These are phyloP conservation scores for Aphidius ervi DNA, from an alignment of 1,140 invertebrate genomes.

Conservation along the genomic window DNA sequence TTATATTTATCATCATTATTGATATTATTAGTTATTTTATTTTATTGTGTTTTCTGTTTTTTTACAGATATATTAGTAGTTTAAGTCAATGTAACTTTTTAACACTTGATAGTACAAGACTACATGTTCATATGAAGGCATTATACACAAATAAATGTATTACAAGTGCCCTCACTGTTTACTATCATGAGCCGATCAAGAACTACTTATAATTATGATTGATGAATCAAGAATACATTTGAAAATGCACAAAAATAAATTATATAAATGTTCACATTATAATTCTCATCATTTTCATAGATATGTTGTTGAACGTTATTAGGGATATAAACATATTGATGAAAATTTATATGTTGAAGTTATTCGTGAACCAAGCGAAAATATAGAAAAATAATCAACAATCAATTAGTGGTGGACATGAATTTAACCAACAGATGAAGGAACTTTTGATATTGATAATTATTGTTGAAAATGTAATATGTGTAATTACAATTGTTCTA, in stretches of 20 bases:
- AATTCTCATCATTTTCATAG: constrained; percentile 61
- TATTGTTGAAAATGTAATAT: constrained; percentile 69
- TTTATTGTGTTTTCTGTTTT: background rate
- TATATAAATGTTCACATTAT: constrained; percentile 69
- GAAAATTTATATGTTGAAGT: constrained; percentile 54
- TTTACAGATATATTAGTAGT: constrained; percentile 61
- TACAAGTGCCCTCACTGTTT: constrained; percentile 71
- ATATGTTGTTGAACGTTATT: constrained; percentile 64
- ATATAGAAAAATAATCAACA: constrained; percentile 35
- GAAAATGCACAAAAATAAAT: constrained; percentile 66
- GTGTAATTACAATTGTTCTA: constrained; percentile 60
- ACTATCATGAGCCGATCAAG: constrained; percentile 41
- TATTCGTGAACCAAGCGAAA: constrained; percentile 55
- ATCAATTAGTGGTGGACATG: constrained; percentile 15
- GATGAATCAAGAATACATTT: constrained; percentile 65
- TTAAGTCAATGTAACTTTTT: constrained; percentile 66
- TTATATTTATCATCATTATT: constrained; percentile 1
- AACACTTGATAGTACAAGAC: constrained; percentile 67
- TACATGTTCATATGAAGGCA: constrained; percentile 67
- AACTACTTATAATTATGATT: constrained; percentile 48
- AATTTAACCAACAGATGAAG: constrained; percentile 22
- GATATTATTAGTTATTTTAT: constrained; percentile 5
- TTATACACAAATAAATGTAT: constrained; percentile 59
- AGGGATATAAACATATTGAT: constrained; percentile 59
- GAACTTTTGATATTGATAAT: constrained; percentile 38